These are phyloP conservation scores for Oscheius sp. DNA, from an alignment of 2,888 invertebrate genomes.

Conservation along the genomic window DNA sequence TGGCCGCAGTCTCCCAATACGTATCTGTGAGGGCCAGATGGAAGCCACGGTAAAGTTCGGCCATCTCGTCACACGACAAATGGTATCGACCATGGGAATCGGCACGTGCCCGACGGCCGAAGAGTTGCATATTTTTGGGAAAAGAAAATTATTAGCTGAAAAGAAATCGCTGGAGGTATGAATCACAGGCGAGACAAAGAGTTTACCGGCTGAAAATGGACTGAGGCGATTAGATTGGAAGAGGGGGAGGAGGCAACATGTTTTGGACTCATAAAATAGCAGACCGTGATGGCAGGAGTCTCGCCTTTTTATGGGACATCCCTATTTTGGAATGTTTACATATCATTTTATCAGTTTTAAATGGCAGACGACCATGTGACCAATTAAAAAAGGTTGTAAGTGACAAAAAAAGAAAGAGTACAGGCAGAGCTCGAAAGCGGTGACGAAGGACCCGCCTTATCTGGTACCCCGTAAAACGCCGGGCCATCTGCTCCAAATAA, in stretches of 20 bases:
- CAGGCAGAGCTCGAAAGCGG: too few species aligned
- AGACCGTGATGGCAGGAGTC: background rate
- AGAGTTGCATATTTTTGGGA: constrained; percentile 22
- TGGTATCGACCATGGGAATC: constrained; percentile 32
- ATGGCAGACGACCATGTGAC: too few species aligned
- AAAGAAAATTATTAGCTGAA: background rate
- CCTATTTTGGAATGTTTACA: too few species aligned
- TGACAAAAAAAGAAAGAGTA: too few species aligned
- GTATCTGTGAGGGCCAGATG: constrained; percentile 27
- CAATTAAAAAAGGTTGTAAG: too few species aligned
- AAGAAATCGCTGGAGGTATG: background rate
- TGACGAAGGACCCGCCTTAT: too few species aligned
- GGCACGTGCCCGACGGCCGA: constrained; percentile 22
- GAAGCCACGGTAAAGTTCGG: constrained; percentile 30
- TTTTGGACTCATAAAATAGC: too few species aligned
- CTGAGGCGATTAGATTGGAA: background rate
- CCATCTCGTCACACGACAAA: constrained; percentile 30
- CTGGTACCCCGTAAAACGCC: too few species aligned
- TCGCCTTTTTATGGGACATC: too few species aligned
- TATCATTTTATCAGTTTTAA: too few species aligned
- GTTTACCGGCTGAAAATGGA: background rate
- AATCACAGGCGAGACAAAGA: background rate
- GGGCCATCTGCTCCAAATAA: constrained; percentile 4
- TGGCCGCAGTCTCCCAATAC: constrained; percentile 32
- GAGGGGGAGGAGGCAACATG: background rate